Evolutionary conservation across 2,113 vertebrate species (phyloP).

Genomic region (Climacteris rufus): DNA sequence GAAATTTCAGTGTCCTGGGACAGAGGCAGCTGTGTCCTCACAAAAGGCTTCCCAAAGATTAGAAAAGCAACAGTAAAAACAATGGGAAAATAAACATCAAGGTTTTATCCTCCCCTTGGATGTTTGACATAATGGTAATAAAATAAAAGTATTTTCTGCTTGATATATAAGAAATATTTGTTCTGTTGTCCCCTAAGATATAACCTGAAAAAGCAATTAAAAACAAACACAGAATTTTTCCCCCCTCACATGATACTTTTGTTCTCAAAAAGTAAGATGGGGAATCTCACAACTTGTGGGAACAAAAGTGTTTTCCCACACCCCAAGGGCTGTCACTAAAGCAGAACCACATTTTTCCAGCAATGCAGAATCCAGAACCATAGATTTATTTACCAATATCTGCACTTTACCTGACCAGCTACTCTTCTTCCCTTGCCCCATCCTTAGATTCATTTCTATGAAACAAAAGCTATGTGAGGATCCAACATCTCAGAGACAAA

Average conservation of each 20-base stretch:
- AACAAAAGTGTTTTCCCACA: background rate
- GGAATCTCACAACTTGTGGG: accelerated
- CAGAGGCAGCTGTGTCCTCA: background rate
- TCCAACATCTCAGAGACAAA: background rate
- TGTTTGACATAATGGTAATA: background rate
- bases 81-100: background rate
- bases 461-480: background rate
- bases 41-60: background rate
- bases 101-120: background rate
- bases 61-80: background rate
- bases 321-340: background rate
- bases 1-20: background rate
- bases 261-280: background rate
- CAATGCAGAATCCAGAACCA: background rate
- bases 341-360: background rate
- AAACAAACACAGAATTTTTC: background rate
- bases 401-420: background rate
- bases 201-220: background rate
- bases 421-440: background rate
- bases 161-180: background rate
- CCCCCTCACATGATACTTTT: background rate
- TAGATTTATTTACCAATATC: accelerated
- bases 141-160: background rate
- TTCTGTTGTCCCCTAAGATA: background rate
- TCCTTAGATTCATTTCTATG: background rate